Conservation (phyloP, 2,888 invertebrate species). For the Drosophila kanekoi region DNA sequence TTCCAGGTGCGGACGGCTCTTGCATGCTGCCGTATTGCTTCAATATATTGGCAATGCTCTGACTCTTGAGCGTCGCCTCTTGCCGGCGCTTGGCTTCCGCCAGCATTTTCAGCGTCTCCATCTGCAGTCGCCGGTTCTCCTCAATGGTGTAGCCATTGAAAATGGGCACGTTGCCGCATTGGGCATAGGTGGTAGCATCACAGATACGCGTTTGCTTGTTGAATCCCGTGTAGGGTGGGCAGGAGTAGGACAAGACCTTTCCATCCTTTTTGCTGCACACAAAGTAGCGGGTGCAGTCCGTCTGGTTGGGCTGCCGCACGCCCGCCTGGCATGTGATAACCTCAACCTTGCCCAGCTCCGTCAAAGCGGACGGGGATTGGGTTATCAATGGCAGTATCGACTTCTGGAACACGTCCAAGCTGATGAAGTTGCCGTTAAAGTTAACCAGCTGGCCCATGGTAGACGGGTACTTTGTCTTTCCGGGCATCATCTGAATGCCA, state of each 20-base stretch:
- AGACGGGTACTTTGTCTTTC: conserved; percentile 46
- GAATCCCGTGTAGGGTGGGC: conserved; percentile 86
- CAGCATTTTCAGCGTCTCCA: conserved; percentile 82
- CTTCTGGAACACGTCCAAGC: conserved; percentile 82
- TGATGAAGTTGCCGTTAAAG: conserved; percentile 82
- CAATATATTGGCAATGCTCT: conserved; percentile 79
- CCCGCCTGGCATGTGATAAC: conserved; percentile 85
- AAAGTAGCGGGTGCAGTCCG: conserved; percentile 86
- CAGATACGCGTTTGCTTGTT: conserved; percentile 85
- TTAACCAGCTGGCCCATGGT: conserved; percentile 77
- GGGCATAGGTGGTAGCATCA: conserved; percentile 84
- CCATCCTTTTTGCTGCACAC: conserved; percentile 85
- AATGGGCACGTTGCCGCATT: conserved; percentile 78
- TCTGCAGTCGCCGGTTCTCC: conserved; percentile 80
- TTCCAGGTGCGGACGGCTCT: not conserved
- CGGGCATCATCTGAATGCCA: conserved; percentile 25
- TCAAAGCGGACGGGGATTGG: conserved; percentile 48
- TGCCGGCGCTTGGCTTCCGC: conserved; percentile 82
- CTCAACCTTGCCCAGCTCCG: conserved; percentile 78
- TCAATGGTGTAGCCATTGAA: conserved; percentile 72
- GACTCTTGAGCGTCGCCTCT: conserved; percentile 79
- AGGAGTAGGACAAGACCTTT: conserved; percentile 85
- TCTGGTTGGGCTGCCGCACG: conserved; percentile 85
- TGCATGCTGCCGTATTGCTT: conserved; percentile 63
- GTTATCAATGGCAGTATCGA: conserved; percentile 80